phyloP scores from a whole-genome alignment of 2,797 vertebrate genomes.

The Platalea minor region DNA sequence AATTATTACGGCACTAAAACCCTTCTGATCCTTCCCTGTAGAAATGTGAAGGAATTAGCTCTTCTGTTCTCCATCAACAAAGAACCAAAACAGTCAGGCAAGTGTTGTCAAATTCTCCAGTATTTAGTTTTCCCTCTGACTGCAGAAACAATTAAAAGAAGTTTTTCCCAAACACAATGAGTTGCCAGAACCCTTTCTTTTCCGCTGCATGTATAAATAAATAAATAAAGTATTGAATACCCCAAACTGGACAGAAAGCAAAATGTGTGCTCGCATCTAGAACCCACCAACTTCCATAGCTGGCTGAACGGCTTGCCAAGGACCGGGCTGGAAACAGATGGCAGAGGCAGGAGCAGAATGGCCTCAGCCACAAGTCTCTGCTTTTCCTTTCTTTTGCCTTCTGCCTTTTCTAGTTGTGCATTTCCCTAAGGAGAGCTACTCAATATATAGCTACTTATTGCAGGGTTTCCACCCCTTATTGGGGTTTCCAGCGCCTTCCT shows the following conservation, averaged over 20 bases:
- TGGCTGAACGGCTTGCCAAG: neutral
- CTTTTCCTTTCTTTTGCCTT: neutral
- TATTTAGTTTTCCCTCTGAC: neutral
- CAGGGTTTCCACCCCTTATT: neutral
- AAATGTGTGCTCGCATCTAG: neutral
- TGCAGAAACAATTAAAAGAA: neutral
- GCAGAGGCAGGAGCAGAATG: neutral
- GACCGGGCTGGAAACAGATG: neutral
- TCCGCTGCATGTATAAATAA: neutral
- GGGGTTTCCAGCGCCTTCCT: too few relatives aligned
- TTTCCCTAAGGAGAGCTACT: neutral
- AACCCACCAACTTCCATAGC: neutral
- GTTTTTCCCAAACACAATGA: neutral
- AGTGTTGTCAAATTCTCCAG: neutral
- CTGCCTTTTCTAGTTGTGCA: neutral
- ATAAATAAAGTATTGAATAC: accelerated
- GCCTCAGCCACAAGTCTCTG: neutral
- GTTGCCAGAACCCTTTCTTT: neutral
- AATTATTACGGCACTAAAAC: neutral
- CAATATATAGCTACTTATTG: neutral
- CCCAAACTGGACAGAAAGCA: neutral
- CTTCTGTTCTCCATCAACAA: neutral
- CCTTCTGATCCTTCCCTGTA: neutral
- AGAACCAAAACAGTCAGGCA: neutral
- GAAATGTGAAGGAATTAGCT: neutral